Conservation (phyloP, 2,797 vertebrate genomes). For the Notolabrus celidotus region DNA sequence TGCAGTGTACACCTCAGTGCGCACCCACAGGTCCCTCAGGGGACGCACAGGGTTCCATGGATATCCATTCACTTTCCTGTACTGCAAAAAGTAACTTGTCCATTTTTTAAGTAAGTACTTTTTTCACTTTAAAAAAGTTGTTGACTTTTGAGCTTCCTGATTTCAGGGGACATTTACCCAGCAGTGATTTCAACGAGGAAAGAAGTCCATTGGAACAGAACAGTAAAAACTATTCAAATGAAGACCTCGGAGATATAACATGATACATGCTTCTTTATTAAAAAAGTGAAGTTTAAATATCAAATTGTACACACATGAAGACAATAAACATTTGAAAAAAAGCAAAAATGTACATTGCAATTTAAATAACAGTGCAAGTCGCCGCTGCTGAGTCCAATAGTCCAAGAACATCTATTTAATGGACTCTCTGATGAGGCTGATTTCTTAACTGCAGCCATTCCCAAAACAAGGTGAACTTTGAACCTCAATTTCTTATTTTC, state of each 20-base stretch:
- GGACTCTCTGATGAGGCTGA: neutral
- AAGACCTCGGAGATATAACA: too few species aligned
- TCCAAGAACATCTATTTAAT: neutral
- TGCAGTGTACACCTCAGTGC: slow-evolving; percentile 59
- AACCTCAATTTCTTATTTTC: neutral
- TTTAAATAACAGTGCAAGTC: too few species aligned
- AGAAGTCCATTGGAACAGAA: too few species aligned
- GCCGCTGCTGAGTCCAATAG: too few species aligned
- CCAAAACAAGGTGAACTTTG: neutral
- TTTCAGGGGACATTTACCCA: neutral
- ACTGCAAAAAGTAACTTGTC: slow-evolving; percentile 20
- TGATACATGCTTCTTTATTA: too few species aligned
- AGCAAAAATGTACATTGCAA: too few species aligned
- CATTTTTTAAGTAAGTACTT: too few species aligned
- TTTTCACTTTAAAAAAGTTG: neutral
- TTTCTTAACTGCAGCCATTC: neutral
- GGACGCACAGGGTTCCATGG: slow-evolving; percentile 38
- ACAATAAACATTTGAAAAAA: too few species aligned
- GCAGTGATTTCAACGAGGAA: neutral
- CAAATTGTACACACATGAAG: too few species aligned
- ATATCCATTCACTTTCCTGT: slow-evolving; percentile 11
- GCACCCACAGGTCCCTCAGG: slow-evolving; percentile 41
- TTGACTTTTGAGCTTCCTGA: neutral
- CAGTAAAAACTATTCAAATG: too few species aligned
- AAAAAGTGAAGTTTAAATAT: too few species aligned